Conservation (phyloP, 2,888 invertebrate species). For the Noctua janthina region DNA sequence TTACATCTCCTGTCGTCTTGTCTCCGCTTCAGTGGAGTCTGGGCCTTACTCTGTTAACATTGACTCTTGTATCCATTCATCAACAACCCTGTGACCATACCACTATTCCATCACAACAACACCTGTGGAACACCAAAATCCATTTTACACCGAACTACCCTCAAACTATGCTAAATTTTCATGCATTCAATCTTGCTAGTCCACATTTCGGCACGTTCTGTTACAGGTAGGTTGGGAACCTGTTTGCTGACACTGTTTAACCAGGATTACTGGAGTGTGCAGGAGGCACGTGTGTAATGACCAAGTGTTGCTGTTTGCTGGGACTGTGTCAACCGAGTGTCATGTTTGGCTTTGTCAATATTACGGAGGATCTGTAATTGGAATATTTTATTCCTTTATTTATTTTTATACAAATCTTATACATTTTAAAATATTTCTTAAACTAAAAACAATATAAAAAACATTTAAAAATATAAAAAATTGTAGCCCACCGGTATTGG, state of each 20-base stretch:
- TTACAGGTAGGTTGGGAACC: not conserved
- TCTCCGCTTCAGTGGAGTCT: too few relatives aligned
- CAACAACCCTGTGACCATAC: not conserved
- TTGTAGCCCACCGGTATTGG: too few relatives aligned
- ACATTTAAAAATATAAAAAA: too few relatives aligned
- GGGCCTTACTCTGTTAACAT: too few relatives aligned
- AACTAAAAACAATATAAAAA: too few relatives aligned
- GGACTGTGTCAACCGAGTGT: conserved; percentile 5
- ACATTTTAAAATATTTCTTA: too few relatives aligned
- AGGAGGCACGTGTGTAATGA: conserved; percentile 27
- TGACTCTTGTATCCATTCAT: not conserved
- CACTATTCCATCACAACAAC: not conserved
- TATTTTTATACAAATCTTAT: too few relatives aligned
- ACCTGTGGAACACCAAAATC: conserved; percentile 18
- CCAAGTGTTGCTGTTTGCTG: conserved; percentile 19
- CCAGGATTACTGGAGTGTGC: conserved; percentile 39
- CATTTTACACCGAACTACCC: not conserved
- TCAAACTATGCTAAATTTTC: conserved; percentile 43
- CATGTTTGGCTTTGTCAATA: conserved; percentile 21
- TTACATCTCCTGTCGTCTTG: too few relatives aligned
- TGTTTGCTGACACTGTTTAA: conserved; percentile 44
- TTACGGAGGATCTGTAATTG: not conserved
- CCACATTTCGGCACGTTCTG: conserved; percentile 47
- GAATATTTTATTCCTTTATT: too few relatives aligned
- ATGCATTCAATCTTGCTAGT: conserved; percentile 44